phyloP scores from a whole-genome alignment of 1,140 invertebrate species.

The Leptinotarsa defecta region DNA sequence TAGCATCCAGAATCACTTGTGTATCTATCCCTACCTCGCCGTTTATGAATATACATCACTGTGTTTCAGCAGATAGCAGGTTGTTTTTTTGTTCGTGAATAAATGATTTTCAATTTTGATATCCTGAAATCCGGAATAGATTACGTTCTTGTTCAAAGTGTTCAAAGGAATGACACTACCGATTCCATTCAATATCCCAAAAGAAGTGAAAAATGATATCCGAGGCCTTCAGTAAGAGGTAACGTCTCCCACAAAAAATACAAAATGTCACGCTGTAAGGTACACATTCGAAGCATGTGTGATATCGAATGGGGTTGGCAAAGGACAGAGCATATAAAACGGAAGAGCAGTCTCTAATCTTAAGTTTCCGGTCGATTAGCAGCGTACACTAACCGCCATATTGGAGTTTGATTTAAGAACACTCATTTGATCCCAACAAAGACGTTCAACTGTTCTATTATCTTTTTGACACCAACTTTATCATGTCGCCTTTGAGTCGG shows the following conservation, averaged over 20 bases:
- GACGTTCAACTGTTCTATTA: conserved; percentile 55
- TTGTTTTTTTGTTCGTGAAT: neutral
- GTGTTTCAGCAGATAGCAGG: neutral
- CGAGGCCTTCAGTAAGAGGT: conserved; percentile 13
- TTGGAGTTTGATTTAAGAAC: conserved; percentile 57
- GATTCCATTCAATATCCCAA: neutral
- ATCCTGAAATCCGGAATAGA: neutral
- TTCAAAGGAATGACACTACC: neutral
- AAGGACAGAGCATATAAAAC: conserved; percentile 23
- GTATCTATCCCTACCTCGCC: too few relatives aligned
- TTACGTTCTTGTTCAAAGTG: neutral
- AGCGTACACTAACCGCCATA: conserved; percentile 52
- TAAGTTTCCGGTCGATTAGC: conserved; percentile 55
- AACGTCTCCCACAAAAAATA: conserved; percentile 20
- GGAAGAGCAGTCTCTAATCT: conserved; percentile 52
- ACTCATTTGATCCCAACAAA: conserved; percentile 55
- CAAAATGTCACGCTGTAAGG: conserved; percentile 18
- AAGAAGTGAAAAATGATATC: conserved; percentile 22
- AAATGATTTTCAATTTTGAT: neutral
- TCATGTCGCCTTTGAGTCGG: conserved; percentile 37
- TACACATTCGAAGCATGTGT: conserved; percentile 16
- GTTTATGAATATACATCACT: too few relatives aligned
- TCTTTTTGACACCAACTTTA: conserved; percentile 54
- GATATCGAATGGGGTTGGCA: conserved; percentile 17
- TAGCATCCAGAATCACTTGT: too few relatives aligned